Percentiles rank a stretch among this genome's conserved stretches.
phyloP scores from a whole-genome alignment of 2,113 vertebrate species.

The Tupaia chinensis region DNA sequence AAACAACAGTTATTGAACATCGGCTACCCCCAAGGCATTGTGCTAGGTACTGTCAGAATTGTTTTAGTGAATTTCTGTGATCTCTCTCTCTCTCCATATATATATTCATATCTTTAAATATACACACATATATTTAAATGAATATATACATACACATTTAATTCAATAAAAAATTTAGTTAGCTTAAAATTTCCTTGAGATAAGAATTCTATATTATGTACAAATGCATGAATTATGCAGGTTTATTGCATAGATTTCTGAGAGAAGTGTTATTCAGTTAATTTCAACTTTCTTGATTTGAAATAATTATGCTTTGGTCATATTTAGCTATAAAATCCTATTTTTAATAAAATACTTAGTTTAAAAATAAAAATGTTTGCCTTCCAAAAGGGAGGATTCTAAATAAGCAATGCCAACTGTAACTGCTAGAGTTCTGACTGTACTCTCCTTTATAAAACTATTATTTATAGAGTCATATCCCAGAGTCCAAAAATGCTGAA shows the following conservation, averaged over 20 bases:
- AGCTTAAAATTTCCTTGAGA: slow-evolving; percentile 46
- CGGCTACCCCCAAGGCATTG: neutral
- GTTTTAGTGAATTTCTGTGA: neutral
- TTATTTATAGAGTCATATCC: slow-evolving; percentile 61
- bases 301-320: slow-evolving; percentile 21
- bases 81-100: neutral
- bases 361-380: slow-evolving; percentile 10
- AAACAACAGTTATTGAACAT: neutral
- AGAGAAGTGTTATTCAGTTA: slow-evolving; percentile 14
- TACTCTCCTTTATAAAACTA: slow-evolving; percentile 6
- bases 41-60: neutral
- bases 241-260: neutral
- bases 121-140: neutral
- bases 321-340: slow-evolving; percentile 24
- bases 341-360: slow-evolving; percentile 42
- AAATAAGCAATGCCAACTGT: slow-evolving; percentile 9
- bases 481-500: slow-evolving; percentile 39
- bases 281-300: slow-evolving; percentile 53
- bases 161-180: neutral
- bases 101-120: neutral
- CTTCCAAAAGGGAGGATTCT: slow-evolving; percentile 33
- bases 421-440: neutral
- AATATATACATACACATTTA: neutral
- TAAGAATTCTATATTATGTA: slow-evolving; percentile 18
- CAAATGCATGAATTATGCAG: slow-evolving; percentile 12